Evolutionary conservation across 2,113 vertebrate genomes (phyloP), one percentile per base, ranked within the genome.

Genomic region (Pundamilia nyererei): DNA sequence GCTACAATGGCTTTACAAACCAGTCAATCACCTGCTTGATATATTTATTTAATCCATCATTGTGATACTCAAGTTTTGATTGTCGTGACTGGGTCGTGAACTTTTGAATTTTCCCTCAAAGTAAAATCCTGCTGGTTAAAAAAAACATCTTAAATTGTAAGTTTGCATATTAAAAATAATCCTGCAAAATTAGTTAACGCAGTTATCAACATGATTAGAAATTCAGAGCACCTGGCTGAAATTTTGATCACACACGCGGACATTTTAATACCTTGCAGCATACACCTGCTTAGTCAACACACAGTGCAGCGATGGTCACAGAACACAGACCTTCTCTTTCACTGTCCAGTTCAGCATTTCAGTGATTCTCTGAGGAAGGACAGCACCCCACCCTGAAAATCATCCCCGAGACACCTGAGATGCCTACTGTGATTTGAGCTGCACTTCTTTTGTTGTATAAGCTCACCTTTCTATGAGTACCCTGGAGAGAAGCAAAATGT

Each of bases 301-400:
- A 85, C 85, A 86, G 60, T 77, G 70, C 13, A 72, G 51, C 45
- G 65, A 81, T 86, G 79, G 81, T 65, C 54, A 68, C 60, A 65
- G 29, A 12, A 83, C 49, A 24, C 81, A 35, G 19, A 87, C 58
- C 62, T 17, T 45, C 79, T 86, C 72, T 84, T 86, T 89, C 60
- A 79, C 68, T 88, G 92, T 92, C 86, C 87, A 90, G 89, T 75
- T 89, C 86, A 91, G 83, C 86, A 85, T 93, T 90, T 89, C 56
- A 91, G 87, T 79, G 88, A 88, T 91, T 93, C 91, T 92, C 82
- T 90, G 84, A 89, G 83, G 92, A 93, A 89, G 84, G 42, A 87
- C 47, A 86, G 83, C 90, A 94, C 94, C 88, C 89, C 93, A 82
- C 93, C 93, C 91, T 92, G 92, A 92, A 93, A 90, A 58, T 53